Percentiles rank a stretch among this genome's conserved stretches.
Conservation (phyloP, 2,888 invertebrate species). For the Eupithecia vulgata region DNA sequence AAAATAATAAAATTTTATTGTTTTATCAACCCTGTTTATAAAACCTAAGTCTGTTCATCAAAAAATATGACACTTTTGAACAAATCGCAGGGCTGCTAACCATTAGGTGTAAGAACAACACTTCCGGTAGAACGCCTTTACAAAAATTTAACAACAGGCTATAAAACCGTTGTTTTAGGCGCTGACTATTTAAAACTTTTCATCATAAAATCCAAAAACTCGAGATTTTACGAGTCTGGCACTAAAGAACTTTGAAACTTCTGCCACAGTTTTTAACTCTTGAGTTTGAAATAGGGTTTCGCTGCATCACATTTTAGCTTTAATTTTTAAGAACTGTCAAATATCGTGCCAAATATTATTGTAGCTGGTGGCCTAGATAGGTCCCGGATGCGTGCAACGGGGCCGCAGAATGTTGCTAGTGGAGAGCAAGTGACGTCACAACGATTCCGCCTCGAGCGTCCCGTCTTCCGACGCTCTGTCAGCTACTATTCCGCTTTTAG, state of each 20-base stretch:
- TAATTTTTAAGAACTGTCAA: constrained; percentile 21
- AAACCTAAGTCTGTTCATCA: neutral
- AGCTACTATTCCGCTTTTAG: constrained; percentile 52
- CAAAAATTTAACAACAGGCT: constrained; percentile 2
- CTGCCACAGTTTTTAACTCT: constrained; percentile 16
- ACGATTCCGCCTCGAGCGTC: constrained; percentile 53
- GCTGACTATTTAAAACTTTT: constrained; percentile 17
- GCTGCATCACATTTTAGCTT: constrained; percentile 3
- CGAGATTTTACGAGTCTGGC: constrained; percentile 10
- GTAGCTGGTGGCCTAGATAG: constrained; percentile 54
- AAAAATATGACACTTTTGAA: neutral
- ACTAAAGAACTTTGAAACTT: constrained; percentile 29
- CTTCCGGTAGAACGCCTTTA: neutral
- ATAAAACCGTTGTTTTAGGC: constrained; percentile 12
- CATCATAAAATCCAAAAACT: constrained; percentile 12
- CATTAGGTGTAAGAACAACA: neutral
- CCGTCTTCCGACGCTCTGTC: constrained; percentile 55
- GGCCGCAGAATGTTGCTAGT: constrained; percentile 50
- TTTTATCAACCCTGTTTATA: neutral
- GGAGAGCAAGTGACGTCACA: constrained; percentile 55
- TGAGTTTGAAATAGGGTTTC: constrained; percentile 3
- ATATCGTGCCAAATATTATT: constrained; percentile 34
- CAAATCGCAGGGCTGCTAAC: neutral
- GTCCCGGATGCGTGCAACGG: constrained; percentile 58
- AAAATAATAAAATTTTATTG: neutral